Base-by-base conservation (phyloP, 2,888 invertebrate species). In the Tinea pellionella region DNA sequence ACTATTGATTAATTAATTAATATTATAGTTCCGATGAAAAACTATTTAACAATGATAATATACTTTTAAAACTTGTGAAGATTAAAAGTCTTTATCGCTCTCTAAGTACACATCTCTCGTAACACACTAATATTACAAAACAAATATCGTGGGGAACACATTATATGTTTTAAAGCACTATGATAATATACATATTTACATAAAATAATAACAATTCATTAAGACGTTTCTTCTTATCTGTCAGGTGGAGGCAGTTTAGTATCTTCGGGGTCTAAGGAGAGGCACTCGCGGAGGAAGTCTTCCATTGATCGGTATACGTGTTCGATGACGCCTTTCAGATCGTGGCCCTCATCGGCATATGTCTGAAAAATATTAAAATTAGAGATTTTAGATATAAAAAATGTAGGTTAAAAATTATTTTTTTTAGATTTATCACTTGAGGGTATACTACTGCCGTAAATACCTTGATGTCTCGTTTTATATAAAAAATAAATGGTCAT, bases 251-350 rank as follows among this genome's bases (percentile, higher is more conserved):
- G 90, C 64, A 91, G 89, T 77, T 90, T 91, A 66, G 90, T 90
- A 74, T 92, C 92, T 75, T 92, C 92, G 62, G 93, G 92, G 87
- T 95, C 95, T 81, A 96, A 90, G 79, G 93, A 93, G 88, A 95
- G 93, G 90, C 96, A 96, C 89, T 95, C 93, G 78, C 93, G 91
- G 79, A 97, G 92, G 88, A 93, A 97, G 86, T 96, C 93, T 88
- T 96, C 96, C 95, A 97, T 96, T 68, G 96, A 96, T 72, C 93
- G 91, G 85, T 96, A 96, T 67, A 96, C 93, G 88, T 97, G 97
- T 77, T 95, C 95, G 71, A 95, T 90, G 64, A 96, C 96, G 61
- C 96, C 96, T 67, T 89, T 88, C 64, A 97, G 86, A 68, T 93
- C 91, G 81, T 97, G 96, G 63, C 95, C 95, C 85, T 96, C 96